A percentile compares a stretch with the other conserved stretches of the same genome.
phyloP scores from a whole-genome alignment of 2,888 invertebrate species.

The Tachina grossa region DNA sequence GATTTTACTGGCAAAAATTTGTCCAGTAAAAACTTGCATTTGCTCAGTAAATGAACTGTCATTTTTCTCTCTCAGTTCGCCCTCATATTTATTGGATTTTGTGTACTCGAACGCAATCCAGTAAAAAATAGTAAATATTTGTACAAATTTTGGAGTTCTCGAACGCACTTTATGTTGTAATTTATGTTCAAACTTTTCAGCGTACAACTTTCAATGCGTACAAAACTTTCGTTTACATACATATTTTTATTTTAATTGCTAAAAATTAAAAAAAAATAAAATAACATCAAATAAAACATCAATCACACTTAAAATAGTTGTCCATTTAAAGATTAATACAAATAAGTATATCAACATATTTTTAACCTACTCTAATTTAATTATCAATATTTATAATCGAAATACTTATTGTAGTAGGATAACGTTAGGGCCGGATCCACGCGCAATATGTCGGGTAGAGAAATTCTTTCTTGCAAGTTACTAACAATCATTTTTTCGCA shows the following conservation, averaged over 20 bases:
- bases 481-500: slow-evolving; percentile 79
- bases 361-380: neutral
- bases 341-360: neutral
- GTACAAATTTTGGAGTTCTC: too few relatives aligned
- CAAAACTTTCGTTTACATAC: neutral
- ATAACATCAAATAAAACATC: slow-evolving; percentile 4
- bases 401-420: slow-evolving; percentile 78
- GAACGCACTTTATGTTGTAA: too few relatives aligned
- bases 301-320: slow-evolving; percentile 12
- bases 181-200: too few relatives aligned
- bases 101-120: too few relatives aligned
- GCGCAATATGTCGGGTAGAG: slow-evolving; percentile 76
- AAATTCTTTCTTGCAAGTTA: slow-evolving; percentile 76
- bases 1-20: too few relatives aligned
- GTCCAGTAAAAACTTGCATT: too few relatives aligned
- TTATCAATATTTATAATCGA: slow-evolving; percentile 77
- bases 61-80: too few relatives aligned
- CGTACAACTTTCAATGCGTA: too few relatives aligned
- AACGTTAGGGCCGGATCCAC: slow-evolving; percentile 76
- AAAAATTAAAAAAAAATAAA: neutral
- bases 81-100: too few relatives aligned
- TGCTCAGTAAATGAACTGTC: too few relatives aligned
- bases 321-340: too few relatives aligned
- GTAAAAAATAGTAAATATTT: too few relatives aligned
- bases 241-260: slow-evolving; percentile 5